phyloP scores from a whole-genome alignment of 2,797 vertebrate species.

The Bradypus variegatus region DNA sequence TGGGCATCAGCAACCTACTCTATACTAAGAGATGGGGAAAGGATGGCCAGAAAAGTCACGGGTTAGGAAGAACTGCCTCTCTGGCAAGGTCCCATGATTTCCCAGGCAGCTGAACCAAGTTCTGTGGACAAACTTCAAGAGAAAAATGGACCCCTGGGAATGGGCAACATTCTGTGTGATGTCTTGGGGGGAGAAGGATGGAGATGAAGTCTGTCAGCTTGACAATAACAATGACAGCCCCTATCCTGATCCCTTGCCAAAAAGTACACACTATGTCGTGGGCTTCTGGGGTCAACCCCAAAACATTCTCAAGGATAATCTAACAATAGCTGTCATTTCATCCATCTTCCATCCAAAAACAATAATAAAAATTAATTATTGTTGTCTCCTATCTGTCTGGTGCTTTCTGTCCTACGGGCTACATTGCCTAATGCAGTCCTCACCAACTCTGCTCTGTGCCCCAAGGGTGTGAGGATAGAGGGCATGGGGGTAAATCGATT shows the following conservation, averaged over 20 bases:
- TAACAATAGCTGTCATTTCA: neutral
- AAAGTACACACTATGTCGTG: neutral
- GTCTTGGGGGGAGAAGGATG: neutral
- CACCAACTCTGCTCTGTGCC: neutral
- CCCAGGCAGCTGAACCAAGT: neutral
- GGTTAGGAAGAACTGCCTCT: neutral
- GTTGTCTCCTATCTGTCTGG: neutral
- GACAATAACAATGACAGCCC: neutral
- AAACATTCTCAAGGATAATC: neutral
- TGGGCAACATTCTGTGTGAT: neutral
- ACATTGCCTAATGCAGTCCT: neutral
- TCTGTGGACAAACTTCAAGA: neutral
- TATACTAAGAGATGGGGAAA: neutral
- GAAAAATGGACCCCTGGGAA: neutral
- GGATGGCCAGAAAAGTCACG: neutral
- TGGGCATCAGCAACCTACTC: neutral
- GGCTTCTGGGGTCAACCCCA: neutral
- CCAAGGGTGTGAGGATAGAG: neutral
- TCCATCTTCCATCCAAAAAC: neutral
- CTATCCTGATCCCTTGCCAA: neutral
- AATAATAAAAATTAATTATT: neutral
- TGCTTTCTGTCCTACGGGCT: neutral
- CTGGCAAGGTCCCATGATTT: neutral
- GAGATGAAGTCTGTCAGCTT: neutral
- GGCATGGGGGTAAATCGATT: neutral